Evolutionary conservation across 2,888 invertebrate genomes (phyloP), one percentile per base, ranked within the genome.

Genomic region (Pemphredon lugubris): DNA sequence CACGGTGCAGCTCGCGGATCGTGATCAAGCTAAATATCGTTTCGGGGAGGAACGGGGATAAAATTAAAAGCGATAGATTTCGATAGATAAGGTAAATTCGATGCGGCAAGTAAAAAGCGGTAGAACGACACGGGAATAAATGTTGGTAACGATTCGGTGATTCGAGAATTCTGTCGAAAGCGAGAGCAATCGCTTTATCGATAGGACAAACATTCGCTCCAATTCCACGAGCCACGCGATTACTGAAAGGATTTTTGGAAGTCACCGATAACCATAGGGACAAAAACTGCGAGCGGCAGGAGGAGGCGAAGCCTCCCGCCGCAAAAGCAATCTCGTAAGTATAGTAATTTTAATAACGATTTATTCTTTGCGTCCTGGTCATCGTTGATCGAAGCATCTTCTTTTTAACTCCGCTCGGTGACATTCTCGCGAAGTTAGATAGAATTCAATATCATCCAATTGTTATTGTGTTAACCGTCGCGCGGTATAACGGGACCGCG

Each of bases 291-390:
- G 50, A 86, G 88, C 84, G 87, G 88, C 82, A 83, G 84, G 84
- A 87, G 88, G 88, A 87, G 88, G 86, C 88, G 83, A 73, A 87
- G 88, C 88, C 88, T 87, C 86, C 86, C 83, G 85, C 86, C 88
- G 79, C 88, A 84, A 48, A 88, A 83, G 75, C 87, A 87, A 81
- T 84, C 84, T 70, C 88, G 88, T 88, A 75, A 88, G 88, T 88
- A 81, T 21, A 39, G 1, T 55, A 30, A 13, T 14, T 2, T n/a
- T 18, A 4, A 9, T 16, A 32, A 51, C 21, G n/a, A n/a, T n/a
- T n/a, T n/a, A n/a, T n/a, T n/a, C n/a, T n/a, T n/a, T n/a, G n/a
- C n/a, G n/a, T n/a, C n/a, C n/a, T n/a, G n/a, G n/a, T n/a, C n/a
- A n/a, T n/a, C n/a, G n/a, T n/a, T n/a, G n/a, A n/a, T n/a, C n/a